Percentiles rank a stretch among this genome's conserved stretches.
These are phyloP conservation scores for Dendroctonus valens DNA, from an alignment of 1,140 invertebrate genomes.

Conservation along the genomic window DNA sequence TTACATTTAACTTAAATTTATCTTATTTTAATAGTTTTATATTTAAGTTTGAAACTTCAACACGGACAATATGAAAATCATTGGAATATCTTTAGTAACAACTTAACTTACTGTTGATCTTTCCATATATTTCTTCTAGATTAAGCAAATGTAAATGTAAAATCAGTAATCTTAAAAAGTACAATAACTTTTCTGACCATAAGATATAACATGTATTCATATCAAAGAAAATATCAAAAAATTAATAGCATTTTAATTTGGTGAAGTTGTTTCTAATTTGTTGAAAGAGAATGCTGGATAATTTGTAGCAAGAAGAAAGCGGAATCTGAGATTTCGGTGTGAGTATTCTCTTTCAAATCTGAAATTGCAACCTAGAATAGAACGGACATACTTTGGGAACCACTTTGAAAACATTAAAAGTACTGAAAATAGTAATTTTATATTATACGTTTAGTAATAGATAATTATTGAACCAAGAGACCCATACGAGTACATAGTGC, in stretches of 20 bases:
- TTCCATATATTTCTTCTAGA: neutral
- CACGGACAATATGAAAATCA: too few species aligned
- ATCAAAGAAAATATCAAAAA: slow-evolving; percentile 7
- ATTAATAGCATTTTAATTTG: neutral
- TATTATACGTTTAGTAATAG: slow-evolving; percentile 41
- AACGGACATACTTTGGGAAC: slow-evolving; percentile 14
- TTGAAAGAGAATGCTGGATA: neutral
- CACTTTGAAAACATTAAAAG: slow-evolving; percentile 19
- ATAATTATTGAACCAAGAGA: slow-evolving; percentile 37
- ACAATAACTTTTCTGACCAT: neutral
- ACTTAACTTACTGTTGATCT: too few species aligned
- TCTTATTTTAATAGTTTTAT: neutral
- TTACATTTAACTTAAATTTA: neutral
- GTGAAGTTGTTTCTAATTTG: neutral
- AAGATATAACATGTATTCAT: slow-evolving; percentile 9
- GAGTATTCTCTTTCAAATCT: neutral
- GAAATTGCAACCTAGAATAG: neutral
- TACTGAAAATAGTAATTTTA: slow-evolving; percentile 41
- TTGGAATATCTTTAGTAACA: too few species aligned
- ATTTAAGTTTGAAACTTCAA: too few species aligned
- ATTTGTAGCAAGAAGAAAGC: neutral
- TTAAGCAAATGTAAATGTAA: neutral
- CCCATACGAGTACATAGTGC: neutral
- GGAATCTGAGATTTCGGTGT: neutral
- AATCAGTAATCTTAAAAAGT: slow-evolving; percentile 23